Base-by-base conservation (phyloP, 2,113 vertebrate species). In the Platycercus adscitus region DNA sequence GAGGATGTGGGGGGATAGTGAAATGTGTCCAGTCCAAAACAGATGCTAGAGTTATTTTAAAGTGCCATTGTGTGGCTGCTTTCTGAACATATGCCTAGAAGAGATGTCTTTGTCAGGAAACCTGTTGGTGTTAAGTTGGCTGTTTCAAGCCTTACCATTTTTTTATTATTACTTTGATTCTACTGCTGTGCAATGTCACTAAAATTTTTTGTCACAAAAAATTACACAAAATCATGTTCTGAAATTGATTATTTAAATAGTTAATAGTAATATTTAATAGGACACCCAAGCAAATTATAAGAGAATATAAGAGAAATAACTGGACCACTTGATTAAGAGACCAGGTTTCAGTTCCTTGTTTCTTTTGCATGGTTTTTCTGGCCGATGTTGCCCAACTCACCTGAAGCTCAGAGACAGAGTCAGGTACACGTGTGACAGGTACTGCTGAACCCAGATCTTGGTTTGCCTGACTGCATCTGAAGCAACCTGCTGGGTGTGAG, bases 1-100 rank as follows among this genome's bases (percentile, higher is more conserved):
- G 11, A 29, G 2, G 4, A 0, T 8, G 0, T 26, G 6, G 17
- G 9, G 4, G 2, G 3, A 31, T 9, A 82, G 8, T 46, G 20
- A 73, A 43, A 68, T 9, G 12, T 19, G 3, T 35, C 17, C 25
- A 46, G 46, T 50, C n/a, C 20, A 37, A 82, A 91, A 80, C 3
- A 13, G 33, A 47, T 55, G 12, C 8, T 7, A 17, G 31, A 35
- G 7, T 55, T 78, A 31, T 53, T 93, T 81, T 41, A 23, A 66
- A 86, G 53, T 49, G 13, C 25, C 18, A 10, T 8, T 82, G 21
- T 2, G n/a, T 17, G 33, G 4, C 28, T 15, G 20, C 4, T 78
- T 41, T 43, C 31, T 81, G 43, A 92, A 83, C 71, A 55, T 16
- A 66, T 9, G 6, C 8, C 71, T 86, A 60, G 55, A 73, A 88